Conservation (phyloP, 2,888 invertebrate species). For the Microplitis manilae region DNA sequence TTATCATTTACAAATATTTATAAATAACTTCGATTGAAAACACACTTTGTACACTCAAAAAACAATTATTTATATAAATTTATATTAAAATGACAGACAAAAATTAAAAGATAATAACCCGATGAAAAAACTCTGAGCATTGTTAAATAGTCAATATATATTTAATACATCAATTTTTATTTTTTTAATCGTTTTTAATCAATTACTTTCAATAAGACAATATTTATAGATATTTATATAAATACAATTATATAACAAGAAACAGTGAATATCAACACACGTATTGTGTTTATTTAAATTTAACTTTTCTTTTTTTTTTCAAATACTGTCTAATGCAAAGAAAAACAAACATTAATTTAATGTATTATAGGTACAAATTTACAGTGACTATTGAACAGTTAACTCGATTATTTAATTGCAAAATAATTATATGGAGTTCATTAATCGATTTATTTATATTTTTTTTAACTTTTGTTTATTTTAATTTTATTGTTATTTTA, state of each 20-base stretch:
- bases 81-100: constrained; percentile 8
- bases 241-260: constrained; percentile 45
- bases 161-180: background rate
- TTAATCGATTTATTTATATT: constrained; percentile 5
- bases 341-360: constrained; percentile 6
- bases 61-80: background rate
- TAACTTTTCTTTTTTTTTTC: constrained; percentile 28
- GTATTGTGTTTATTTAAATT: constrained; percentile 12
- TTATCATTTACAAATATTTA: constrained; percentile 38
- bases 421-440: background rate
- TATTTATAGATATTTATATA: constrained; percentile 26
- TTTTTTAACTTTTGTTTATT: background rate
- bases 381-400: constrained; percentile 32
- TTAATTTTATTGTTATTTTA: background rate
- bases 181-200: constrained; percentile 17
- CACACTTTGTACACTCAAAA: constrained; percentile 16
- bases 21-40: constrained; percentile 24
- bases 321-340: constrained; percentile 34
- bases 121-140: constrained; percentile 35
- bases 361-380: constrained; percentile 32
- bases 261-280: constrained; percentile 46
- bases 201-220: constrained; percentile 8
- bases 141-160: constrained; percentile 26
- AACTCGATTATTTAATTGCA: constrained; percentile 17
- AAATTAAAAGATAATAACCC: background rate